These are phyloP conservation scores for Vimba vimba DNA, from an alignment of 2,113 vertebrate species.

Conservation along the genomic window DNA sequence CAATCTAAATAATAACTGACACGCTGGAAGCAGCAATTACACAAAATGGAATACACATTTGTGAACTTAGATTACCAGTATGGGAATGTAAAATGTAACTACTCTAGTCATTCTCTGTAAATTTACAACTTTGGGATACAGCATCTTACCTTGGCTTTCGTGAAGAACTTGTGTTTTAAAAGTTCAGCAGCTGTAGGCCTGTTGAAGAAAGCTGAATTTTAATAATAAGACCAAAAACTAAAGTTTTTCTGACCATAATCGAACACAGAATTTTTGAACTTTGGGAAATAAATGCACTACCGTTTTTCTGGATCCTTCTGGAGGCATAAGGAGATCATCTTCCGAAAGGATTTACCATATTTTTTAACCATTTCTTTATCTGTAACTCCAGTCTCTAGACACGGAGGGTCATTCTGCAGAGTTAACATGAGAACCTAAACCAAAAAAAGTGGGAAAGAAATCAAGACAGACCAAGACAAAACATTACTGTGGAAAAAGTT, in stretches of 20 bases:
- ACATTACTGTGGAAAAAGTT: too few relatives aligned
- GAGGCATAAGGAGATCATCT: constrained; percentile 96
- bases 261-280: background rate
- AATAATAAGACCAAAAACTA: background rate
- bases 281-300: constrained; percentile 65
- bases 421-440: constrained; percentile 97
- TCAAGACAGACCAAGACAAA: background rate
- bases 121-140: background rate
- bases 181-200: constrained; percentile 87
- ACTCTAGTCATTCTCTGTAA: background rate
- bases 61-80: background rate
- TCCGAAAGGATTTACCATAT: constrained; percentile 97
- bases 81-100: background rate
- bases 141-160: constrained; percentile 87
- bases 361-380: constrained; percentile 99
- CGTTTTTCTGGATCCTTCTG: constrained; percentile 99
- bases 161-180: constrained; percentile 89
- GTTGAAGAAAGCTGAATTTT: constrained; percentile 53
- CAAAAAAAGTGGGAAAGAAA: constrained; percentile 39
- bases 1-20: constrained; percentile 3
- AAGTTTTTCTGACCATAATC: background rate
- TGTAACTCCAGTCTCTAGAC: constrained; percentile 94
- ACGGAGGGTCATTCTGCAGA: constrained; percentile 95
- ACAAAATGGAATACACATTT: background rate
- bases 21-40: background rate